Percentiles rank a stretch among this genome's conserved stretches.
phyloP scores from a whole-genome alignment of 2,113 vertebrate genomes.

The Sitta europaea region DNA sequence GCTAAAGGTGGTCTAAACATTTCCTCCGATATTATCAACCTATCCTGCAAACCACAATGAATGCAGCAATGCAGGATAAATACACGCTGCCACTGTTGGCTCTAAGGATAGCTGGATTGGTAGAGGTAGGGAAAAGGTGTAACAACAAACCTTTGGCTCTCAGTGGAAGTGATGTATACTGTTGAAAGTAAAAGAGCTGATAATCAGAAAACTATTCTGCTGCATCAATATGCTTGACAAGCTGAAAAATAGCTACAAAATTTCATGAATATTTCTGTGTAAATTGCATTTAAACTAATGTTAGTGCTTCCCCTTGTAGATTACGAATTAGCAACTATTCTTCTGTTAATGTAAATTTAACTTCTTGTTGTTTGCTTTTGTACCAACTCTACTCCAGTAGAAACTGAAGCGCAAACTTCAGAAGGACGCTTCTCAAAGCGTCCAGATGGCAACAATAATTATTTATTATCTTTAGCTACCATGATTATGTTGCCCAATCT shows the following conservation, averaged over 20 bases:
- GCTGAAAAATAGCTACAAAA: conserved; percentile 58
- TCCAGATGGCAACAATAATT: conserved; percentile 74
- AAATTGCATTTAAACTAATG: conserved; percentile 61
- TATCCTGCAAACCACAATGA: neutral
- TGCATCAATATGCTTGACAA: conserved; percentile 43
- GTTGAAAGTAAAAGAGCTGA: neutral
- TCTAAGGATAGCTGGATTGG: neutral
- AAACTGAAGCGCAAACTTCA: conserved; percentile 42
- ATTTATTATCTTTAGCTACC: conserved; percentile 73
- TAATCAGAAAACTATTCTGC: conserved; percentile 54
- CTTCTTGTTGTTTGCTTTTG: conserved; percentile 61
- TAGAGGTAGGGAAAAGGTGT: neutral
- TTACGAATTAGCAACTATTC: conserved; percentile 68
- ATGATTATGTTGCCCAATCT: conserved; percentile 67
- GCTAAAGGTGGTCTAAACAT: neutral
- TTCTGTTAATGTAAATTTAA: conserved; percentile 69
- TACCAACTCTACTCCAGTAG: conserved; percentile 46
- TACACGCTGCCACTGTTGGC: fast-evolving
- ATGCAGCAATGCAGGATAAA: neutral
- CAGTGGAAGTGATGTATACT: neutral
- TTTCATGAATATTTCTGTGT: conserved; percentile 71
- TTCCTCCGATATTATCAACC: neutral
- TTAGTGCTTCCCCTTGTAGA: conserved; percentile 43
- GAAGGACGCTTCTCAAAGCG: conserved; percentile 32
- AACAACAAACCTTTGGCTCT: neutral